These are phyloP conservation scores for Tangara arthus DNA, from an alignment of 2,797 vertebrate species.

Conservation along the genomic window DNA sequence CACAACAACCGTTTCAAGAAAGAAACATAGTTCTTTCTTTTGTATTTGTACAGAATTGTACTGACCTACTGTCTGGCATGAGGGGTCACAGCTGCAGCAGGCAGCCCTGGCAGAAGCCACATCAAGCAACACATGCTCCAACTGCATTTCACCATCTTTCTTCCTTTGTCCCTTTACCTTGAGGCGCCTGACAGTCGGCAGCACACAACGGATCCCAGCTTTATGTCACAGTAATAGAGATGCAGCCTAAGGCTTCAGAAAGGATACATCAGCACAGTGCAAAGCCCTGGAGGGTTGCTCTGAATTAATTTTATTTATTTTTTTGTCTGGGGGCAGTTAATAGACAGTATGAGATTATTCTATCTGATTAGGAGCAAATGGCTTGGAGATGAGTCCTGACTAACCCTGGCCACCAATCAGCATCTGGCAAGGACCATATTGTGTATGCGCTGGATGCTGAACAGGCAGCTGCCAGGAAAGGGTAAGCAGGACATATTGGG, in stretches of 20 bases:
- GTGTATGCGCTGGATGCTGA: neutral
- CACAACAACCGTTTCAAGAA: neutral
- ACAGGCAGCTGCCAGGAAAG: neutral
- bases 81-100: neutral
- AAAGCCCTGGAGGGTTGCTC: neutral
- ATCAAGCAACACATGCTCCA: neutral
- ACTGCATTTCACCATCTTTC: neutral
- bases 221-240: neutral
- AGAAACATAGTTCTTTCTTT: neutral
- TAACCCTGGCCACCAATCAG: neutral
- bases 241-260: neutral
- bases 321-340: neutral
- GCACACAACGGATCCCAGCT: neutral
- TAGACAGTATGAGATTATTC: neutral
- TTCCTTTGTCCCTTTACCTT: neutral
- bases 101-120: neutral
- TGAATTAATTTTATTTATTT: neutral
- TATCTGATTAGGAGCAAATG: neutral
- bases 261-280: neutral
- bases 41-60: neutral
- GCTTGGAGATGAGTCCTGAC: neutral
- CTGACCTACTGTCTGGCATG: accelerated
- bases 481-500: neutral
- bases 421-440: neutral
- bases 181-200: neutral